Evolutionary conservation across 2,113 vertebrate species (phyloP).

Genomic region (human): GRCh38 chr2:142867001-142867500

Average conservation of each 20-base stretch:
- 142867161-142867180: background rate
- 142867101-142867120: background rate
- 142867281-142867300: background rate
- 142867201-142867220: background rate
- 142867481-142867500: too few relatives aligned
- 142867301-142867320: background rate
- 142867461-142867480: too few relatives aligned
- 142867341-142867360: constrained; percentile 6
- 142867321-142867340: background rate
- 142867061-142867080: too few relatives aligned
- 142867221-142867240: background rate
- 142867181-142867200: background rate
- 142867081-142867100: background rate
- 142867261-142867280: background rate
- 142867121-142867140: background rate
- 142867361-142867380: background rate
- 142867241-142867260: background rate
- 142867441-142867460: background rate
- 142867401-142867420: background rate
- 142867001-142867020: too few relatives aligned
- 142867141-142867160: background rate
- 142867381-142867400: background rate
- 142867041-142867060: too few relatives aligned
- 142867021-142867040: too few relatives aligned
- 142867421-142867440: background rate